phyloP scores from a whole-genome alignment of 2,113 vertebrate genomes.

The Andinoacara biseriatus region DNA sequence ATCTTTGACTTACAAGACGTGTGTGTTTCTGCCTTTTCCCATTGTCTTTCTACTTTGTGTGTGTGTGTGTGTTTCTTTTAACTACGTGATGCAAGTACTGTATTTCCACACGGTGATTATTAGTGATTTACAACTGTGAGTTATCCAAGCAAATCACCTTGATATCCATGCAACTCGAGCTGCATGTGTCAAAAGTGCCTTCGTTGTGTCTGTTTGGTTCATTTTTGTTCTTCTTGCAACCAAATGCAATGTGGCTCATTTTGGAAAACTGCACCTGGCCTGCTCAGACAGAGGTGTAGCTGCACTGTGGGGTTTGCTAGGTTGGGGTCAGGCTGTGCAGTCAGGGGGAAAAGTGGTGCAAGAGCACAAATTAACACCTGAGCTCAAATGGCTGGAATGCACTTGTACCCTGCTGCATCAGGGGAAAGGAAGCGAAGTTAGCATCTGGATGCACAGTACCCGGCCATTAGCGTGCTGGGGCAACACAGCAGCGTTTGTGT shows the following conservation, averaged over 20 bases:
- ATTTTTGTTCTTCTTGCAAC: background rate
- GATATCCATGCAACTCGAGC: background rate
- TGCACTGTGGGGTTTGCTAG: slow-evolving; percentile 30
- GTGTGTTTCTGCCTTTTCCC: background rate
- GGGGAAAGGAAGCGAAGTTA: slow-evolving; percentile 44
- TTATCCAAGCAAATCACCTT: slow-evolving; percentile 21
- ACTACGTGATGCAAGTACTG: slow-evolving; percentile 49
- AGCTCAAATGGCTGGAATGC: slow-evolving; percentile 50
- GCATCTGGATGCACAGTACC: slow-evolving; percentile 72
- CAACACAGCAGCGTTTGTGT: background rate
- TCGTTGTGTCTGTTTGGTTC: background rate
- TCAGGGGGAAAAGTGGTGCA: slow-evolving; percentile 62
- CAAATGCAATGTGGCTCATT: background rate
- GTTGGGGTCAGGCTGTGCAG: slow-evolving; percentile 58
- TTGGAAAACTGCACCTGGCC: slow-evolving; percentile 4
- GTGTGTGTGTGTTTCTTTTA: slow-evolving; percentile 8
- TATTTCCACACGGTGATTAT: slow-evolving; percentile 45
- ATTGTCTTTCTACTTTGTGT: background rate
- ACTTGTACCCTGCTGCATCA: slow-evolving; percentile 40
- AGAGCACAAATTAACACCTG: slow-evolving; percentile 79
- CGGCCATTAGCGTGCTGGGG: slow-evolving; percentile 54
- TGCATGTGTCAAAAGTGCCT: slow-evolving; percentile 15
- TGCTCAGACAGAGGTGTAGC: slow-evolving; percentile 16
- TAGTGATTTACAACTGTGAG: slow-evolving; percentile 12
- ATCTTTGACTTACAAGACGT: slow-evolving; percentile 10